These are phyloP conservation scores for Syndactyla subalaris DNA, from an alignment of 2,797 vertebrate genomes.

Conservation along the genomic window DNA sequence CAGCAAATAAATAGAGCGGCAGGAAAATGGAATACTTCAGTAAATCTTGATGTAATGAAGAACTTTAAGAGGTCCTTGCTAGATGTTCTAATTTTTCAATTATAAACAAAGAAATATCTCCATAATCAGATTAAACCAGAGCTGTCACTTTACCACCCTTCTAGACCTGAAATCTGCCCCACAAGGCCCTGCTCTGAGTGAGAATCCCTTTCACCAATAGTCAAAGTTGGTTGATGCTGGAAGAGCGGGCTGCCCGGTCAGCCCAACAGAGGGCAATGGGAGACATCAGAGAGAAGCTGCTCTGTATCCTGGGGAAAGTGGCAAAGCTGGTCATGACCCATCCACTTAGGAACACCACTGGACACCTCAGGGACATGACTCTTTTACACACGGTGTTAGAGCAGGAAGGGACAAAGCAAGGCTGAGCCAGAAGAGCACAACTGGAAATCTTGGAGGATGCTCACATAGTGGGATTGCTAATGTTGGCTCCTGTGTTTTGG, in stretches of 20 bases:
- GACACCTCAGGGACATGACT: not conserved
- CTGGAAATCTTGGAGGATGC: not conserved
- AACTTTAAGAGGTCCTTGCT: not conserved
- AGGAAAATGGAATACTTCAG: not conserved
- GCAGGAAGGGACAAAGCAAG: not conserved
- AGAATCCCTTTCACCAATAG: not conserved
- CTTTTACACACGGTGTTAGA: not conserved
- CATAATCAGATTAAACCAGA: not conserved
- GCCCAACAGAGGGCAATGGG: not conserved
- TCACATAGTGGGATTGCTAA: not conserved
- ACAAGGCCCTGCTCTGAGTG: not conserved
- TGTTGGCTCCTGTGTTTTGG: not conserved
- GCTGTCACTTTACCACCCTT: not conserved
- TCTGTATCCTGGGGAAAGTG: not conserved
- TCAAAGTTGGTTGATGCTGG: not conserved
- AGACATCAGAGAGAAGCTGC: rapidly evolving
- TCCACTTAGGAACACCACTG: not conserved
- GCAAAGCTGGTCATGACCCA: not conserved
- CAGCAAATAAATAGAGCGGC: not conserved
- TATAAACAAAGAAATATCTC: not conserved
- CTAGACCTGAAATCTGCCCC: not conserved
- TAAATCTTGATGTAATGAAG: not conserved
- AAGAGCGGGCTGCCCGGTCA: not conserved
- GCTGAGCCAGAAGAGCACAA: rapidly evolving
- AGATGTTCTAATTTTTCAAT: not conserved